These are phyloP conservation scores for Dryococelus australis DNA, from an alignment of 2,888 invertebrate genomes.

Conservation along the genomic window DNA sequence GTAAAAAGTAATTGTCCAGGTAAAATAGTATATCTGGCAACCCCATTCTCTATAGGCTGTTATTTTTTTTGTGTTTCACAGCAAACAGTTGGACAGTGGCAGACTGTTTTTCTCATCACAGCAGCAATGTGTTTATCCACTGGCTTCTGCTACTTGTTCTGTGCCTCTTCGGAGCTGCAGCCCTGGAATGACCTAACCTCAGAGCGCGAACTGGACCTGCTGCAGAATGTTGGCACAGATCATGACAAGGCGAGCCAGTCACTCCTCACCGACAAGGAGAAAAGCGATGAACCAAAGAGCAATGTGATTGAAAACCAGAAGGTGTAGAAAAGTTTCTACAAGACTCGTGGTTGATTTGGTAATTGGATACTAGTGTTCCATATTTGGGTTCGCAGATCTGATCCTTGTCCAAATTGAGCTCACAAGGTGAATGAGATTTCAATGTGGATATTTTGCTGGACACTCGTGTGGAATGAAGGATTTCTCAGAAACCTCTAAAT, in stretches of 20 bases:
- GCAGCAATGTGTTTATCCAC: constrained; percentile 62
- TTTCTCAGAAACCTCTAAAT: no score
- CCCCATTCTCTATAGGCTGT: no score
- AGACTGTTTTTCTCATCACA: constrained; percentile 66
- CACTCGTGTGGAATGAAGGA: no score
- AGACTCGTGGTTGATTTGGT: no score
- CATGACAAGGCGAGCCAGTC: not conserved
- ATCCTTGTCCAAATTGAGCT: no score
- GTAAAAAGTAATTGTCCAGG: no score
- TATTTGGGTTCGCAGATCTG: no score
- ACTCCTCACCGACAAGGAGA: not conserved
- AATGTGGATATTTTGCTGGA: no score
- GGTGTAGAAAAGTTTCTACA: no score
- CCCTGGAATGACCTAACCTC: constrained; percentile 61
- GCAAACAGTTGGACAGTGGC: constrained; percentile 70
- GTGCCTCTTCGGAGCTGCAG: constrained; percentile 66
- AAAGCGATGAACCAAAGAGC: not conserved
- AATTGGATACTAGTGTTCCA: no score
- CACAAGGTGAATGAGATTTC: no score
- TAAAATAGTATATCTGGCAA: no score
- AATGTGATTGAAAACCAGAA: not conserved
- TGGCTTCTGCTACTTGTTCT: constrained; percentile 63
- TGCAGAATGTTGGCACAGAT: not conserved
- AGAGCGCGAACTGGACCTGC: not conserved
- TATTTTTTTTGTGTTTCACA: constrained; percentile 50